Conservation (phyloP, 2,888 invertebrate species). For the Drosophila merina region DNA sequence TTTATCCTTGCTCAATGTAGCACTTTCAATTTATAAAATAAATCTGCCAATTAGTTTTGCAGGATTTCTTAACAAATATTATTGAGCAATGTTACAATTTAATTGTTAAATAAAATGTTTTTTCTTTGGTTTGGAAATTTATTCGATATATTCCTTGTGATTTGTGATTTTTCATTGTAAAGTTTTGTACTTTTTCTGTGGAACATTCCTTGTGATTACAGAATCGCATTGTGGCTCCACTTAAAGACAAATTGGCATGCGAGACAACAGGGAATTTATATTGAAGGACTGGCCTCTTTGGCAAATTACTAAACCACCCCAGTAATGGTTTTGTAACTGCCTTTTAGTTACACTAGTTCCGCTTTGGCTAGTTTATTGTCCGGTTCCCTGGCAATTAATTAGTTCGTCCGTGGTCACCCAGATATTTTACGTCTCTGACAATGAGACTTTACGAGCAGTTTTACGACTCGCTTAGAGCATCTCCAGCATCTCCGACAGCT, state of each 20-base stretch:
- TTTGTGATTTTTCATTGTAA: too few relatives aligned
- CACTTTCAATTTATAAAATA: not conserved
- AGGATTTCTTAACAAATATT: not conserved
- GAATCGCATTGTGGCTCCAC: not conserved
- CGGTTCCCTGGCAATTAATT: slow-evolving; percentile 26
- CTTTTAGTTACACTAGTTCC: slow-evolving; percentile 19
- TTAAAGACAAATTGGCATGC: not conserved
- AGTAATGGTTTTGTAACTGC: slow-evolving; percentile 25
- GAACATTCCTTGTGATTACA: not conserved
- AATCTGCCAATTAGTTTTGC: not conserved
- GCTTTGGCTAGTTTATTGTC: slow-evolving; percentile 23
- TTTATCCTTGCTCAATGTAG: not conserved
- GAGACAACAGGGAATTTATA: not conserved
- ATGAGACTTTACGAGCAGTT: slow-evolving; percentile 33
- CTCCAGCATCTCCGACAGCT: slow-evolving; percentile 27
- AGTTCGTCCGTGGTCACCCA: slow-evolving; percentile 12
- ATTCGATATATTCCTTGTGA: not conserved
- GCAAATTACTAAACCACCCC: slow-evolving; percentile 7
- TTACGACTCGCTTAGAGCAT: slow-evolving; percentile 16
- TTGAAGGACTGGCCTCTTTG: slow-evolving; percentile 1
- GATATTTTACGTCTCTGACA: slow-evolving; percentile 24
- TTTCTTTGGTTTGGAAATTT: not conserved
- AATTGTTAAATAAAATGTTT: not conserved
- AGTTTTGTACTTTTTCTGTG: not conserved
- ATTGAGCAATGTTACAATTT: not conserved